A percentile compares a stretch with the other conserved stretches of the same genome.
Conservation (phyloP, 2,797 vertebrate species). For the Enteromius afrohamiltoni region DNA sequence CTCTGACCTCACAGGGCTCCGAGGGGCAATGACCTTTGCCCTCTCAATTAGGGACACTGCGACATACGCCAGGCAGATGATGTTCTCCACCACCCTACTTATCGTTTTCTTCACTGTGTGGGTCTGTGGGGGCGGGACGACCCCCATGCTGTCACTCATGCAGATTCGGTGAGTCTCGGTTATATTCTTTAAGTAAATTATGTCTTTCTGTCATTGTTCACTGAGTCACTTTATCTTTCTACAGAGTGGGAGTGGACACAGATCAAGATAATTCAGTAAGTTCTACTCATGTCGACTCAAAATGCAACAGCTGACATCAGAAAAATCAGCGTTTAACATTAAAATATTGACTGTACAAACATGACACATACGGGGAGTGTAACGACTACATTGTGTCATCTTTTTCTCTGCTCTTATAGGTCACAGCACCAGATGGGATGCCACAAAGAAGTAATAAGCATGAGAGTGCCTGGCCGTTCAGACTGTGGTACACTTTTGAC, state of each 20-base stretch:
- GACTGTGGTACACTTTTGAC: constrained; percentile 98
- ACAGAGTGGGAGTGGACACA: constrained; percentile 55
- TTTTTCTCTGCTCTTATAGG: constrained; percentile 66
- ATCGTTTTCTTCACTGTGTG: constrained; percentile 98
- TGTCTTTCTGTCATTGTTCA: background rate
- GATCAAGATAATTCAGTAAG: constrained; percentile 52
- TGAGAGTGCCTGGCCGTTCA: constrained; percentile 95
- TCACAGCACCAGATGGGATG: constrained; percentile 77
- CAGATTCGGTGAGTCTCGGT: constrained; percentile 84
- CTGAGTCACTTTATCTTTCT: background rate
- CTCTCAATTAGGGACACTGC: constrained; percentile 95
- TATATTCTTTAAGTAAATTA: background rate
- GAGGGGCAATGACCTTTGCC: constrained; percentile 97
- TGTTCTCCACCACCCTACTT: constrained; percentile 94
- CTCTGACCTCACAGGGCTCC: constrained; percentile 81
- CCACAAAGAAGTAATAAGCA: constrained; percentile 88
- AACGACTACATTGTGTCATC: background rate
- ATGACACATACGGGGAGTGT: background rate
- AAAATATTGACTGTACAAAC: constrained; percentile 28
- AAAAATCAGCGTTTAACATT: background rate
- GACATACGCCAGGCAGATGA: constrained; percentile 94
- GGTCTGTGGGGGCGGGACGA: constrained; percentile 95
- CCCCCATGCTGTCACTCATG: constrained; percentile 91
- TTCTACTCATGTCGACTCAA: background rate
- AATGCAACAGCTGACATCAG: background rate